phyloP scores from a whole-genome alignment of 1,140 invertebrate species.

The Caenorhabditis briggsae region DNA sequence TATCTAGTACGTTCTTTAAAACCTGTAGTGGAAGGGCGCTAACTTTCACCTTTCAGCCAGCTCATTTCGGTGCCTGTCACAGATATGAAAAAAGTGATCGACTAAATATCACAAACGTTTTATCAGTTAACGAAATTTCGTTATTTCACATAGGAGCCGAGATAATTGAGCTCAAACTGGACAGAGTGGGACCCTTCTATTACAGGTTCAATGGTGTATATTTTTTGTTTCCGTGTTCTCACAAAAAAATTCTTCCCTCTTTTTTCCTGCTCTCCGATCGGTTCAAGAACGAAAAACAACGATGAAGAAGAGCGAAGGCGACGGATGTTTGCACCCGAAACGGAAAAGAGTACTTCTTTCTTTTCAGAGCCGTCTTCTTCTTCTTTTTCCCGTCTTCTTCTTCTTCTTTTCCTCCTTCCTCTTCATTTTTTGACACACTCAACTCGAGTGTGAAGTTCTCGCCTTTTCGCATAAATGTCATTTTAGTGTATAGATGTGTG shows the following conservation, averaged over 20 bases:
- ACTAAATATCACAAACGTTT: no score
- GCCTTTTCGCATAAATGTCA: background rate
- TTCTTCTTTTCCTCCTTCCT: conserved; percentile 1
- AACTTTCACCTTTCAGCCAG: no score
- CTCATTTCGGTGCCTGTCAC: no score
- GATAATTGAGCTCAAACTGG: no score
- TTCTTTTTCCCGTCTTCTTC: background rate
- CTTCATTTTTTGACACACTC: conserved; percentile 19
- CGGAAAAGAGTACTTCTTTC: conserved; percentile 35
- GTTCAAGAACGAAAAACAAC: background rate
- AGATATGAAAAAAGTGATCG: no score
- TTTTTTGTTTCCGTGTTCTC: conserved; percentile 12
- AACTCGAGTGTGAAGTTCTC: conserved; percentile 3
- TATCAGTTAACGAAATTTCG: no score
- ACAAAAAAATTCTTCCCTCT: background rate
- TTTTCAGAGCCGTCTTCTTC: background rate
- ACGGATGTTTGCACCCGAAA: conserved; percentile 30
- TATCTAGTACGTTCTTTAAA: no score
- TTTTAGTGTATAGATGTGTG: background rate
- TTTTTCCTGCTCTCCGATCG: background rate
- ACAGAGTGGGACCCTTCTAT: no score
- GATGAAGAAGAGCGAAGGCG: background rate
- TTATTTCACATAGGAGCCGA: no score
- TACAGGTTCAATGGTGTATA: background rate
- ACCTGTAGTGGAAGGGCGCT: no score